phyloP scores from a whole-genome alignment of 2,113 vertebrate species.

The Setophaga coronata region DNA sequence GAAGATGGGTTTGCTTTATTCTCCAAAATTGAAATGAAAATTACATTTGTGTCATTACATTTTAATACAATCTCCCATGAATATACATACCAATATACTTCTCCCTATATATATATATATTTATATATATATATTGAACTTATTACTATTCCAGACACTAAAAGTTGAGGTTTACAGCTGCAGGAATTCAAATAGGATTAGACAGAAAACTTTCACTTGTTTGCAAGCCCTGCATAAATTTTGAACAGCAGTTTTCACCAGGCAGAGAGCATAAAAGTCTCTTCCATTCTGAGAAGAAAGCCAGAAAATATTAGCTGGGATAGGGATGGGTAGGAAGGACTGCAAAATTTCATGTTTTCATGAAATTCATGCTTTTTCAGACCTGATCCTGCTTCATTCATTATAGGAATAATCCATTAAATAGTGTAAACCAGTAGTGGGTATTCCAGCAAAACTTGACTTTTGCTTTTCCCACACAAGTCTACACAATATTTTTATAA shows the following conservation, averaged over 20 bases:
- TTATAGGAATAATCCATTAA: background rate
- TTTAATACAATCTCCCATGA: background rate
- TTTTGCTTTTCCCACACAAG: background rate
- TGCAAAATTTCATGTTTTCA: background rate
- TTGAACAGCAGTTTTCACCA: background rate
- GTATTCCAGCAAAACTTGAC: background rate
- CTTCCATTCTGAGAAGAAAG: background rate
- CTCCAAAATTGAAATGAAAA: conserved; percentile 50
- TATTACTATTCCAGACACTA: background rate
- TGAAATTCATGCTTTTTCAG: background rate
- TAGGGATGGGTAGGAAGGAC: background rate
- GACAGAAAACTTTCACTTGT: background rate
- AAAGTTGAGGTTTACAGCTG: background rate
- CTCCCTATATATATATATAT: background rate
- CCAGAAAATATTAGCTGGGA: background rate
- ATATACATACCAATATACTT: background rate
- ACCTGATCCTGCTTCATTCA: background rate
- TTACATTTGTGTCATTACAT: conserved; percentile 9
- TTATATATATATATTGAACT: background rate
- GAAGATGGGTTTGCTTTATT: conserved; percentile 31
- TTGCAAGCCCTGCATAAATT: background rate
- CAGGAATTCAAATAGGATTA: conserved; percentile 17
- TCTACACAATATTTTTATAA: background rate
- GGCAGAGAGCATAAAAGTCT: background rate
- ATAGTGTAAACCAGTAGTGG: background rate